Evolutionary conservation across 2,797 vertebrate species (phyloP), one percentile per base, ranked within the genome.

Genomic region (Pangasius krempfi): DNA sequence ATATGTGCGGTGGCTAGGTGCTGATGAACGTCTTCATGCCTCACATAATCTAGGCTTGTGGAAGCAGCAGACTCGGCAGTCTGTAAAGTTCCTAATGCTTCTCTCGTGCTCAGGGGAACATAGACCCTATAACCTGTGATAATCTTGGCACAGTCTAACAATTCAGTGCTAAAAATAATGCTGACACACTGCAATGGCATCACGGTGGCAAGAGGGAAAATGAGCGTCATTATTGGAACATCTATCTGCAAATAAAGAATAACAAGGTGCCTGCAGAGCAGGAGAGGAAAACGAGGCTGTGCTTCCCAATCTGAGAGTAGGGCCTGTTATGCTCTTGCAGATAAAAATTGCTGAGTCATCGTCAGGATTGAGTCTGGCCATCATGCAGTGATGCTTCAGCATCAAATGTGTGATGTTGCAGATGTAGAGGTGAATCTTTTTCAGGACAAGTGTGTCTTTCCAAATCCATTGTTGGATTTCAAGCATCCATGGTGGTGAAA

Each of bases 161-260:
- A 85, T 54, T 66, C 20, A 78, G 27, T 22, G 13, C 33, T 66
- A 80, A 84, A 81, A 73, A 86, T 79, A 73, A 82, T 82, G 66
- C 56, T 54, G 78, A 78, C 66, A 73, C 44, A n/a, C 79, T 78
- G 70, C 79, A 68, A 50, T 30, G 70, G 30, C 47, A 33, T 68
- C 60, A 70, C 37, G 2, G 64, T 14, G 47, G 64, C 75, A 52
- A 50, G 78, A 47, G 58, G 79, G 68, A 37, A 30, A 75, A 22
- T 18, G 68, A 84, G 80, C 4, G 10, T 58, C 80, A 60, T 78
- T 87, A 84, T 73, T 10, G 27, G 40, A 47, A 72, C 84, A 80
- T 86, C n/a, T 68, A 37, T 81, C 64, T 89, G 84, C 84, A 85
- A 89, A 86, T 86, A 72, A 72, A 72, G 62, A 70, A 79, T 68